A percentile compares a stretch with the other conserved stretches of the same genome.
Conservation (phyloP, 2,113 vertebrate species). For the Dolichotis patagonum region DNA sequence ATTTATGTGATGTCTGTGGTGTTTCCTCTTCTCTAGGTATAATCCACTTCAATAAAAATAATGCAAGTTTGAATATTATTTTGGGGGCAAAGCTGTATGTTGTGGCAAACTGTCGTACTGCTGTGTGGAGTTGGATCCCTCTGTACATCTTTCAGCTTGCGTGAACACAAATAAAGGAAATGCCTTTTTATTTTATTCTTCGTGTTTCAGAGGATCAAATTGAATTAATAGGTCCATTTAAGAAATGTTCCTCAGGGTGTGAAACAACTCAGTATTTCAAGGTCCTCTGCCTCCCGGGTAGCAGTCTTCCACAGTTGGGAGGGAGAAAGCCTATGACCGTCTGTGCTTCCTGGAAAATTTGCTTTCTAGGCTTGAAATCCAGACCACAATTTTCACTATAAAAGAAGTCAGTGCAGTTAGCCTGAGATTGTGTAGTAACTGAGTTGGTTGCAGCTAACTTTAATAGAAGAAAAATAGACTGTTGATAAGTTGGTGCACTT, state of each 20-base stretch:
- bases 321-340: neutral
- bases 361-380: slow-evolving; percentile 33
- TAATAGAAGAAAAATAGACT: neutral
- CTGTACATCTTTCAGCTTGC: neutral
- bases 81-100: slow-evolving; percentile 7
- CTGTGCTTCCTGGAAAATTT: neutral
- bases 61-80: neutral
- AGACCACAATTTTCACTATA: neutral
- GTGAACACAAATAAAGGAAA: neutral
- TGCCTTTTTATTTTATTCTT: neutral
- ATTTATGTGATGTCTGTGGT: slow-evolving; percentile 9
- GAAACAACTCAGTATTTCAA: neutral
- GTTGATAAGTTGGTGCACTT: neutral
- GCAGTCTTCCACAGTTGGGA: neutral
- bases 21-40: slow-evolving; percentile 14
- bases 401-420: slow-evolving; percentile 11
- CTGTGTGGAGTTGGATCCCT: neutral
- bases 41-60: slow-evolving; percentile 1
- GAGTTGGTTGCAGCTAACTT: neutral
- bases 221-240: neutral
- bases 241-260: neutral
- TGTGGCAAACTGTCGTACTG: neutral
- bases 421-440: neutral
- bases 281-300: neutral
- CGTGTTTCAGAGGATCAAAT: neutral